These are phyloP conservation scores for Ophioderma brevispina DNA, from an alignment of 35 echinoderm and acorn worm genomes.

Conservation along the genomic window DNA sequence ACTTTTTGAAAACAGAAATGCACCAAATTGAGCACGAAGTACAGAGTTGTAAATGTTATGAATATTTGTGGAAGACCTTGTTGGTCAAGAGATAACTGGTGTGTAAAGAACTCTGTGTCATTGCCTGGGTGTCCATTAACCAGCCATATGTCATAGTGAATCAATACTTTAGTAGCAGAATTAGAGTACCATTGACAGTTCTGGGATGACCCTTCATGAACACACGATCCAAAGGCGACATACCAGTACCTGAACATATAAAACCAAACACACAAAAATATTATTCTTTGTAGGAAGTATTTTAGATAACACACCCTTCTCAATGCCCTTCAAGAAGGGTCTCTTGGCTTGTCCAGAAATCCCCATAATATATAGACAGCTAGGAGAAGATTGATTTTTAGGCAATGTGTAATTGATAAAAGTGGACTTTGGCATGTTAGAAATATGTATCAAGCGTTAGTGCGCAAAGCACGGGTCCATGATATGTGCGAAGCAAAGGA, in stretches of 20 bases:
- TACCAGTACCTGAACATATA: not conserved
- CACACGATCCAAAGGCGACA: not conserved
- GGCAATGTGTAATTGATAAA: too few relatives aligned
- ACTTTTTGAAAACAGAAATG: not conserved
- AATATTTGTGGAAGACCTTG: not conserved
- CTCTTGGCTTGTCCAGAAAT: too few relatives aligned
- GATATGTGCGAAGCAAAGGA: too few relatives aligned
- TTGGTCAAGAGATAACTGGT: not conserved
- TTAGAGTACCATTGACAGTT: not conserved
- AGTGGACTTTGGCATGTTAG: too few relatives aligned
- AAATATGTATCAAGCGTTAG: too few relatives aligned
- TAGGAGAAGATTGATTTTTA: too few relatives aligned
- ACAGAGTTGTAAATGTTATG: not conserved
- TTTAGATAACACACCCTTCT: too few relatives aligned
- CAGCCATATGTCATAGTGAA: constrained; percentile 2
- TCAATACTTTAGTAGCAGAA: not conserved
- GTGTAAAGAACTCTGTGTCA: not conserved
- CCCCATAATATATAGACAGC: too few relatives aligned
- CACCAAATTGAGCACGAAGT: not conserved
- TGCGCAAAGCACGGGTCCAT: too few relatives aligned
- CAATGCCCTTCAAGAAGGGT: too few relatives aligned
- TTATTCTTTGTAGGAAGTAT: too few relatives aligned
- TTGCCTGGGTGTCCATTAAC: not conserved
- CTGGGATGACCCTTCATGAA: not conserved
- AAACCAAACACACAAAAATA: too few relatives aligned